Evolutionary conservation across 2,888 invertebrate species (phyloP), one percentile per base, ranked within the genome.

Genomic region (Archaeoteleia sp.): DNA sequence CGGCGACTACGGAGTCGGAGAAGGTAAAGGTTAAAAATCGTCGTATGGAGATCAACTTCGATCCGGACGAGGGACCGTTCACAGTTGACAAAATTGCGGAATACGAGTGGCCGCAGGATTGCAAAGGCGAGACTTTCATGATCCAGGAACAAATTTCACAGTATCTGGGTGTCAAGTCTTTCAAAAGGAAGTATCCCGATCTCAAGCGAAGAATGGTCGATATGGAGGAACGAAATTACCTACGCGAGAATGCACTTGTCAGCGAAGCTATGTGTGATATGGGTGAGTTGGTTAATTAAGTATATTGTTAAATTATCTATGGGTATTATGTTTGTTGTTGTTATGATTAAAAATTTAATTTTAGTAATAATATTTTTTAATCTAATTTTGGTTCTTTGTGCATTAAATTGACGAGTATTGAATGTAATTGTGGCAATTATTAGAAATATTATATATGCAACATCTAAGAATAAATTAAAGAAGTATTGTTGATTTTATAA

Each of bases 111-210:
- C 95, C 95, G 3, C 88, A 89, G 20, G 90, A 80, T 63, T 74
- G 74, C 82, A 89, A 84, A 73, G 90, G 91, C 42, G 93, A 97
- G 78, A 93, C 94, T 43, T 96, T 92, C 86, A 95, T 97, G 93
- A 91, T 98, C 60, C 97, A 98, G 86, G 98, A 98, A 84, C 98
- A 94, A 85, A 93, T 99, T 67, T 95, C 96, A 0, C 94, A 97
- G 83, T 97, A 94, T 86, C 88, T 99, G 67, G 95, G 94, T 29
- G 94, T 98, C 23, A 97, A 96, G 82, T 97, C 97, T 58, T 98
- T 99, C 86, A 98, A 98, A 85, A 89, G 98, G 70, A 96, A 97
- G 82, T 96, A 96, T 86, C 93, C 95, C n/a, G 95, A 95, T 84
- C 85, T 95, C 48, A 91, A 91, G 72, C 88, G 97, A 54, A 89